Percentiles rank a stretch among this genome's conserved stretches.
Evolutionary conservation across 2,113 vertebrate genomes (phyloP).

Genomic region (Labeo catla): DNA sequence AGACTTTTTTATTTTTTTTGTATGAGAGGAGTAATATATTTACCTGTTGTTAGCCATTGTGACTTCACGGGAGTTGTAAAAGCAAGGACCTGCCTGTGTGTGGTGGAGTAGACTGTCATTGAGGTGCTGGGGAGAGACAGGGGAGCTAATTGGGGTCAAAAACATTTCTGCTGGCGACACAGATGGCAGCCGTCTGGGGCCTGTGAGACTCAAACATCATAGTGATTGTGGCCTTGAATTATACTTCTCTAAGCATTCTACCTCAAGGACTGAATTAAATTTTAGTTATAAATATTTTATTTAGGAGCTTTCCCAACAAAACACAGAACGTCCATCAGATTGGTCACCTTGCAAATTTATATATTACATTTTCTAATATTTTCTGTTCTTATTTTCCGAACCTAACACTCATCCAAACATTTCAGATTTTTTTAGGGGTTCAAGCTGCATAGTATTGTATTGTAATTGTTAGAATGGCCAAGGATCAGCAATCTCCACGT

Average conservation of each 20-base stretch:
- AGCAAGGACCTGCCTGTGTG: constrained; percentile 35
- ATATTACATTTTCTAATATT: background rate
- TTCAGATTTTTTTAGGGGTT: background rate
- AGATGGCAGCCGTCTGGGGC: constrained; percentile 60
- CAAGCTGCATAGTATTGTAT: no score
- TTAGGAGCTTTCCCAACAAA: background rate
- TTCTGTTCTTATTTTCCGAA: background rate
- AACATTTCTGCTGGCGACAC: constrained; percentile 68
- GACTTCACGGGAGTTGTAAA: constrained; percentile 16
- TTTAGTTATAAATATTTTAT: background rate
- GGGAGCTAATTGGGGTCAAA: constrained; percentile 76
- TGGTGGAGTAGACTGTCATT: constrained; percentile 39
- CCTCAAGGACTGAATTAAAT: constrained; percentile 61
- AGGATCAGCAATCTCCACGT: no score
- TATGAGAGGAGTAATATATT: background rate
- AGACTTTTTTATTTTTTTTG: background rate
- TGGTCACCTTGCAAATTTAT: background rate
- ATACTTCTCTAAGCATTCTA: constrained; percentile 53
- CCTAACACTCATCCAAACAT: background rate
- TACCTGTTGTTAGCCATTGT: constrained; percentile 24
- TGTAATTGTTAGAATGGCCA: no score
- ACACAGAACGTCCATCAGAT: background rate
- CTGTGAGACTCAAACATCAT: constrained; percentile 57
- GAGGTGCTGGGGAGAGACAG: constrained; percentile 49
- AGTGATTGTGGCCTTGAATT: constrained; percentile 44